A percentile compares a stretch with the other conserved stretches of the same genome.
Conservation (phyloP, 2,888 invertebrate genomes). For the Yponomeuta plumbellus region DNA sequence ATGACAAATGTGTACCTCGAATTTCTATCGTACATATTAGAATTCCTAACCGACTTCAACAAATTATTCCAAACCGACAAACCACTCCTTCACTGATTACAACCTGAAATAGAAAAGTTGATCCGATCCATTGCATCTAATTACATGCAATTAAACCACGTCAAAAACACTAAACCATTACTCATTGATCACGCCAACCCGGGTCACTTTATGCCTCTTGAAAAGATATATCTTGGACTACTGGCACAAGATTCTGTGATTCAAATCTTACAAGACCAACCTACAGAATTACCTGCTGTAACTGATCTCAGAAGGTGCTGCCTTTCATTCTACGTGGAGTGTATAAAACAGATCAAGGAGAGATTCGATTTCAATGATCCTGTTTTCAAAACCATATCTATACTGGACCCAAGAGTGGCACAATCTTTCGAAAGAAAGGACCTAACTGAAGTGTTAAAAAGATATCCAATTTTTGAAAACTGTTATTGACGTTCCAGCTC, state of each 20-base stretch:
- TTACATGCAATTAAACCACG: conserved; percentile 13
- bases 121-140: conserved; percentile 15
- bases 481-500: conserved; percentile 1
- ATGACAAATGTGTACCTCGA: conserved; percentile 24
- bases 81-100: conserved; percentile 18
- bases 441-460: conserved; percentile 5
- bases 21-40: conserved; percentile 22
- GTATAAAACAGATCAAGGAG: not conserved
- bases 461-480: conserved; percentile 10
- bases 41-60: conserved; percentile 18
- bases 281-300: not conserved
- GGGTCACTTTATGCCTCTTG: conserved; percentile 22
- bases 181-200: conserved; percentile 23
- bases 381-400: not conserved
- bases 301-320: too few relatives aligned
- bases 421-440: conserved; percentile 6
- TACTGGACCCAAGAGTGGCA: conserved; percentile 6
- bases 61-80: conserved; percentile 13
- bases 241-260: conserved; percentile 19
- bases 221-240: conserved; percentile 22
- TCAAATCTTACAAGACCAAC: conserved; percentile 11
- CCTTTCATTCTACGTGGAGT: too few relatives aligned
- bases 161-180: conserved; percentile 21
- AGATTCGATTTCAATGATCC: conserved; percentile 12
- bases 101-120: conserved; percentile 22